Conservation (phyloP, 1,140 invertebrate genomes). For the Panulirus ornatus region DNA sequence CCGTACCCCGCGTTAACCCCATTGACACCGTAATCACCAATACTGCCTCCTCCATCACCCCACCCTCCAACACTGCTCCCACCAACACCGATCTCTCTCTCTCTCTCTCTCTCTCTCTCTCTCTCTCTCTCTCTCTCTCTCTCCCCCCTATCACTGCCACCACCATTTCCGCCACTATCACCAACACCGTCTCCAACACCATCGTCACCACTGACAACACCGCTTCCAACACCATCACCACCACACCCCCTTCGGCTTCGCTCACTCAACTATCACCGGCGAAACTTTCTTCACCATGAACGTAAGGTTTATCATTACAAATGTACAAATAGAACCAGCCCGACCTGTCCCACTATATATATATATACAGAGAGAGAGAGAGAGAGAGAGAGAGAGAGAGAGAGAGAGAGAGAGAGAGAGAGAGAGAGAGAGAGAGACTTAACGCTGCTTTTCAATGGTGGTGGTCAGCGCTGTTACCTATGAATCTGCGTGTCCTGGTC, state of each 20-base stretch:
- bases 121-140: conserved; percentile 10
- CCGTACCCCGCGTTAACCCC: not conserved
- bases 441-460: not conserved
- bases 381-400: conserved; percentile 17
- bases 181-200: not conserved
- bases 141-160: not conserved
- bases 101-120: conserved; percentile 3
- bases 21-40: not conserved
- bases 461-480: not conserved
- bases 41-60: not conserved
- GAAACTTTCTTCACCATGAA: not conserved
- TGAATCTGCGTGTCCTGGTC: not conserved
- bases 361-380: not conserved
- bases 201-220: not conserved
- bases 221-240: not conserved
- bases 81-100: not conserved
- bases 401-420: conserved; percentile 17
- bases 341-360: too few species aligned
- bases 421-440: conserved; percentile 10
- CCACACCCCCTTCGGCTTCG: not conserved
- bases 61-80: not conserved
- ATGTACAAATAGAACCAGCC: too few species aligned
- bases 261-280: not conserved
- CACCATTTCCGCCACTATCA: not conserved
- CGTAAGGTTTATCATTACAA: not conserved